Evolutionary conservation across 2,888 invertebrate species (phyloP).

Genomic region (Atrina japonica): DNA sequence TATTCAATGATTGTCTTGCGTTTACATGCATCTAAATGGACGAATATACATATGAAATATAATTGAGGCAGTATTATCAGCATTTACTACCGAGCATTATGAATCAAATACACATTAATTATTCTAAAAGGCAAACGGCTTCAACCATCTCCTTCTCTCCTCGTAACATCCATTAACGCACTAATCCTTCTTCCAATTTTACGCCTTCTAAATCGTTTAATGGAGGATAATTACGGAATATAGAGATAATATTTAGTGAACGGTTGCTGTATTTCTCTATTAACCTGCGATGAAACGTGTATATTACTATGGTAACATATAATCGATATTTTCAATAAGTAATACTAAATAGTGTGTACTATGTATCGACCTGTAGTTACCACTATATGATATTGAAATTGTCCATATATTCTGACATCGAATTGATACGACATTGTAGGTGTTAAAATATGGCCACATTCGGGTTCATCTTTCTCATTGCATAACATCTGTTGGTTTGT

Average conservation of each 20-base stretch:
- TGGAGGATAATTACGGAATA: neutral
- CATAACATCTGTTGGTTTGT: neutral
- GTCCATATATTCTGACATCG: neutral
- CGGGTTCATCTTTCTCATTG: neutral
- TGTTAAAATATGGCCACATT: no score
- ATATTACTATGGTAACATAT: slow-evolving; percentile 34
- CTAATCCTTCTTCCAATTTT: slow-evolving; percentile 1
- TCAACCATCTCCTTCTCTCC: no score
- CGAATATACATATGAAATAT: no score
- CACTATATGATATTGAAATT: slow-evolving; percentile 14
- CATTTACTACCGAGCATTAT: no score
- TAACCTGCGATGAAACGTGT: slow-evolving; percentile 34
- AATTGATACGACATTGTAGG: neutral
- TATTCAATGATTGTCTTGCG: no score
- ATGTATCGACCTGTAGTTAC: neutral
- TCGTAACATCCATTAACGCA: no score
- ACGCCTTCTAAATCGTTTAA: slow-evolving; percentile 12
- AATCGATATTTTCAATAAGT: slow-evolving; percentile 39
- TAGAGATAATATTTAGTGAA: neutral
- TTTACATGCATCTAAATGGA: no score
- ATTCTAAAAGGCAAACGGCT: no score
- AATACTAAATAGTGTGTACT: slow-evolving; percentile 19
- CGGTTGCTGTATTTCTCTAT: slow-evolving; percentile 17
- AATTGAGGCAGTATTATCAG: no score
- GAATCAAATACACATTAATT: no score